A percentile compares a stretch with the other conserved stretches of the same genome.
Evolutionary conservation across 2,888 invertebrate species (phyloP).

Genomic region (Rhagonycha fulva): DNA sequence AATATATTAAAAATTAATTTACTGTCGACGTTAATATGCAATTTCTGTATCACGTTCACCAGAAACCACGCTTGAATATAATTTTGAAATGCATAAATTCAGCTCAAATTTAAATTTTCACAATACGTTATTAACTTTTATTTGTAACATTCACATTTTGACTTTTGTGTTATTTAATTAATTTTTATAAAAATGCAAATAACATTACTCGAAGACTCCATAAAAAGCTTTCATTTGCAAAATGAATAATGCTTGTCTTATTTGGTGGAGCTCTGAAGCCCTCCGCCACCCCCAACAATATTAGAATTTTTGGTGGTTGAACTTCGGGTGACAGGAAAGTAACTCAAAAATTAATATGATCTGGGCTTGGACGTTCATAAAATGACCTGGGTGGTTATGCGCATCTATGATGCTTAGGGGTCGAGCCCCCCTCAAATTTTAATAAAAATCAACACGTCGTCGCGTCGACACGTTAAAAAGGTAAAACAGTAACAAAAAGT

Average conservation of each 20-base stretch:
- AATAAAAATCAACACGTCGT: not conserved
- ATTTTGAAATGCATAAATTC: too few relatives aligned
- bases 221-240: too few relatives aligned
- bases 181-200: too few relatives aligned
- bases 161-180: too few relatives aligned
- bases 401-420: not conserved
- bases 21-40: not conserved
- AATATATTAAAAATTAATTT: not conserved
- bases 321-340: too few relatives aligned
- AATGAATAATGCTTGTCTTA: too few relatives aligned
- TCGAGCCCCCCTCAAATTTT: not conserved
- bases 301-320: not conserved
- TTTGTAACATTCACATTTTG: too few relatives aligned
- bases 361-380: not conserved
- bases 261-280: too few relatives aligned
- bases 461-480: not conserved
- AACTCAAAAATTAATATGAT: not conserved
- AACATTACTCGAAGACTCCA: too few relatives aligned
- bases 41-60: not conserved
- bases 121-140: too few relatives aligned
- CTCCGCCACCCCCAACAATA: not conserved
- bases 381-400: not conserved
- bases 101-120: not conserved
- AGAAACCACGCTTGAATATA: too few relatives aligned
- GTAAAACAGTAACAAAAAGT: not conserved